phyloP scores from a whole-genome alignment of 2,113 vertebrate species.

The Cariama cristata region DNA sequence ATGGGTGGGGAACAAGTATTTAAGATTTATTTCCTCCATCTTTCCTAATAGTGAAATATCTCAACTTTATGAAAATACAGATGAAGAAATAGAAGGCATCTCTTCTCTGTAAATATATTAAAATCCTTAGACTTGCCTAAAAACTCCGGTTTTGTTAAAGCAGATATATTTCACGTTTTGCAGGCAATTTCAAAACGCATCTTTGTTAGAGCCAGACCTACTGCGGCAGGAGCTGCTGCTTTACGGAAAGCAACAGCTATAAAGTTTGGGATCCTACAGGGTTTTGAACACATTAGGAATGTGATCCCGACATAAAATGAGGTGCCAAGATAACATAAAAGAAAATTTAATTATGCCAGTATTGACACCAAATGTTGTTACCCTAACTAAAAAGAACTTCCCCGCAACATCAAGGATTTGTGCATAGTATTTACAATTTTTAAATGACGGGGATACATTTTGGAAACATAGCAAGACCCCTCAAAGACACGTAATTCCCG shows the following conservation, averaged over 20 bases:
- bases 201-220: conserved; percentile 41
- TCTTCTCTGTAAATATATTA: conserved; percentile 27
- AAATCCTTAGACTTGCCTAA: conserved; percentile 46
- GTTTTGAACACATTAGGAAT: conserved; percentile 39
- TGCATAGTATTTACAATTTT: neutral
- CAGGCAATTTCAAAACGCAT: conserved; percentile 23
- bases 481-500: conserved; percentile 3
- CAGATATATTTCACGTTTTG: conserved; percentile 49
- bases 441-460: neutral
- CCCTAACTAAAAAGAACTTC: neutral
- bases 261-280: conserved; percentile 69
- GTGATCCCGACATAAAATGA: conserved; percentile 28
- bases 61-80: conserved; percentile 63
- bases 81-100: conserved; percentile 36
- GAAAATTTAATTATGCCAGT: conserved; percentile 49
- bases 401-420: neutral
- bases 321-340: conserved; percentile 51
- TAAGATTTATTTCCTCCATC: conserved; percentile 58
- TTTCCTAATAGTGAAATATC: conserved; percentile 61
- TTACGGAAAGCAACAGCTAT: conserved; percentile 43
- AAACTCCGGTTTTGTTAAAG: conserved; percentile 17
- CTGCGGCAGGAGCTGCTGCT: conserved; percentile 32
- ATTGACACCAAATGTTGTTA: neutral
- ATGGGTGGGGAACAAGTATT: conserved; percentile 55
- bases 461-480: conserved; percentile 8